A percentile compares a stretch with the other conserved stretches of the same genome.
These are phyloP conservation scores for Tachysurus vachellii DNA, from an alignment of 2,113 vertebrate genomes.

Conservation along the genomic window DNA sequence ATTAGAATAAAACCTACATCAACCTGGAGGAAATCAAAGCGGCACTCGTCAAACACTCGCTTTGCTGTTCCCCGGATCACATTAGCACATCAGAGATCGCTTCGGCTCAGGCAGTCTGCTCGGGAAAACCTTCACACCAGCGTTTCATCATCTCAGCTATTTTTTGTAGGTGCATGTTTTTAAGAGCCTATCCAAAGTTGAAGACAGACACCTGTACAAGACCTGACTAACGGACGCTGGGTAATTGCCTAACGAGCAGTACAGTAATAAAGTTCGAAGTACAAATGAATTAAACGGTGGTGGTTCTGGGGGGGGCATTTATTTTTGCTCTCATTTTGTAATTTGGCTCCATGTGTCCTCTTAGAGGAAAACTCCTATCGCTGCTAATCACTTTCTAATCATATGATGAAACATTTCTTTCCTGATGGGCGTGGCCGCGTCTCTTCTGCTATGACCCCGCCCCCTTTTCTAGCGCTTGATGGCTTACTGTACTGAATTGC, in stretches of 20 bases:
- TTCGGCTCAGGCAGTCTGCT: neutral
- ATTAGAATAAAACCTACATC: slow-evolving; percentile 50
- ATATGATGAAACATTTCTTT: no score
- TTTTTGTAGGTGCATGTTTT: neutral
- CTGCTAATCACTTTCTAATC: neutral
- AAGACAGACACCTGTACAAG: neutral
- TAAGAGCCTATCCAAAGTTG: neutral
- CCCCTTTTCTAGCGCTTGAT: no score
- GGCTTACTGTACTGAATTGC: no score
- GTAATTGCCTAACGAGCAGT: neutral
- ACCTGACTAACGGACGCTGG: no score
- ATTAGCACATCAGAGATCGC: slow-evolving; percentile 35
- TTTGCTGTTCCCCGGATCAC: slow-evolving; percentile 17
- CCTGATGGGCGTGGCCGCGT: no score
- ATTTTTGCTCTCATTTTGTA: neutral
- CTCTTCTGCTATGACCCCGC: no score
- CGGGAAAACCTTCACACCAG: no score
- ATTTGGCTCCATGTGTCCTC: neutral
- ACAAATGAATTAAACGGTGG: neutral
- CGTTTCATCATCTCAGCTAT: neutral
- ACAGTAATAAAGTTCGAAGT: neutral
- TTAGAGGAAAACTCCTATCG: neutral
- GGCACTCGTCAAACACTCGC: slow-evolving; percentile 14
- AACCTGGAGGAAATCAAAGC: slow-evolving; percentile 43
- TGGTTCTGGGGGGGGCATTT: neutral